phyloP scores from a whole-genome alignment of 2,797 vertebrate genomes.

The Falco novaeseelandiae region DNA sequence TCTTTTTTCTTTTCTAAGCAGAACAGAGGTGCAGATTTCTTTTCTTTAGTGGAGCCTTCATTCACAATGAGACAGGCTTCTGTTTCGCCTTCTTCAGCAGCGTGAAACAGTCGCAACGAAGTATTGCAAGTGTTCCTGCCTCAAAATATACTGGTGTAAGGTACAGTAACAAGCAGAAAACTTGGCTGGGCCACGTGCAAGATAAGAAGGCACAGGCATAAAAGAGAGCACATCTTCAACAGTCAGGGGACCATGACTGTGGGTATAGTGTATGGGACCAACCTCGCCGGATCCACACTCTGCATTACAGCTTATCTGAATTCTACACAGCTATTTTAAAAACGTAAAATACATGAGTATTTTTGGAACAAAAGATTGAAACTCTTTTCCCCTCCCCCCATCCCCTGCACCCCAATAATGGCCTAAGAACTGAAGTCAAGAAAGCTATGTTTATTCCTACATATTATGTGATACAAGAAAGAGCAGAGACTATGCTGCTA shows the following conservation, averaged over 20 bases:
- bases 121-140: rapidly evolving
- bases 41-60: neutral
- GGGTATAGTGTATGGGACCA: neutral
- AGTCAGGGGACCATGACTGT: neutral
- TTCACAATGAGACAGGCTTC: neutral
- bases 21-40: neutral
- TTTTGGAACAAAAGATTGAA: neutral
- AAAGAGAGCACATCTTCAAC: neutral
- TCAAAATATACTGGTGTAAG: neutral
- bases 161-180: neutral
- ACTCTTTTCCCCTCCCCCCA: neutral
- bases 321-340: neutral
- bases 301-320: neutral
- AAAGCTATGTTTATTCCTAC: neutral
- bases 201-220: neutral
- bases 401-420: neutral
- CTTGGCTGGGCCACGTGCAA: neutral
- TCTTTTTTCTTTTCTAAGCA: neutral
- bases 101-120: neutral
- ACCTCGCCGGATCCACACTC: neutral
- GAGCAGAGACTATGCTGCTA: neutral
- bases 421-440: neutral
- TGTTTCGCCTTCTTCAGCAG: neutral
- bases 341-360: neutral
- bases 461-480: neutral